phyloP scores from a whole-genome alignment of 2,888 invertebrate genomes.

The Eudemis profundana region DNA sequence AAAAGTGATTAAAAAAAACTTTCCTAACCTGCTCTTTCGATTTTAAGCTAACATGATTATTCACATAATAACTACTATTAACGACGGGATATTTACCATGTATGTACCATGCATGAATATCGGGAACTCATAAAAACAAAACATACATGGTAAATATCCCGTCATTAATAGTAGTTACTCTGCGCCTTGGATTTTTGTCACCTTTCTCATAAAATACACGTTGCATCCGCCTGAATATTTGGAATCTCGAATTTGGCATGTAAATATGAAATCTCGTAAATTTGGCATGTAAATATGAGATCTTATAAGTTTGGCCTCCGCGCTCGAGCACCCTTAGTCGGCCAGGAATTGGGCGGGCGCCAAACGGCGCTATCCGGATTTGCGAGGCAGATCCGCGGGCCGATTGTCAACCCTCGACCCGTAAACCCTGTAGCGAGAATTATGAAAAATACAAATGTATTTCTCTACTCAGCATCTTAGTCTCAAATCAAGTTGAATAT shows the following conservation, averaged over 20 bases:
- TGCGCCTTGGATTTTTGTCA: too few relatives aligned
- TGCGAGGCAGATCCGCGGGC: constrained; percentile 2
- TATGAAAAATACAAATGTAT: background rate
- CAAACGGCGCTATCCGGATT: constrained; percentile 3
- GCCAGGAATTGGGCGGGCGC: constrained; percentile 10
- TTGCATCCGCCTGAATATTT: background rate
- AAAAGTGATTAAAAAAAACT: too few relatives aligned
- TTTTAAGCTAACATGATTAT: too few relatives aligned
- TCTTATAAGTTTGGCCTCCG: background rate
- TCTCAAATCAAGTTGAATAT: background rate
- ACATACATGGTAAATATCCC: too few relatives aligned
- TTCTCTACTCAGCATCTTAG: background rate
- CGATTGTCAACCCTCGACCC: constrained; percentile 1
- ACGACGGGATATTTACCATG: too few relatives aligned
- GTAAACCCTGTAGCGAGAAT: background rate
- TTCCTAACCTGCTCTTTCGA: too few relatives aligned
- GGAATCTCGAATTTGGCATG: background rate
- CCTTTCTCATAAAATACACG: background rate
- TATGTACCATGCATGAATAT: too few relatives aligned
- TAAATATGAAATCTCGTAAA: constrained; percentile 4
- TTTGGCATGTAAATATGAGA: constrained; percentile 10
- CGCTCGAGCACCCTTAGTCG: constrained; percentile 12
- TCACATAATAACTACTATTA: too few relatives aligned
- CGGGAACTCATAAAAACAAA: too few relatives aligned
- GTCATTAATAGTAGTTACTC: too few relatives aligned